Conservation (phyloP, 2,888 invertebrate genomes). For the Pegoplata infirma region DNA sequence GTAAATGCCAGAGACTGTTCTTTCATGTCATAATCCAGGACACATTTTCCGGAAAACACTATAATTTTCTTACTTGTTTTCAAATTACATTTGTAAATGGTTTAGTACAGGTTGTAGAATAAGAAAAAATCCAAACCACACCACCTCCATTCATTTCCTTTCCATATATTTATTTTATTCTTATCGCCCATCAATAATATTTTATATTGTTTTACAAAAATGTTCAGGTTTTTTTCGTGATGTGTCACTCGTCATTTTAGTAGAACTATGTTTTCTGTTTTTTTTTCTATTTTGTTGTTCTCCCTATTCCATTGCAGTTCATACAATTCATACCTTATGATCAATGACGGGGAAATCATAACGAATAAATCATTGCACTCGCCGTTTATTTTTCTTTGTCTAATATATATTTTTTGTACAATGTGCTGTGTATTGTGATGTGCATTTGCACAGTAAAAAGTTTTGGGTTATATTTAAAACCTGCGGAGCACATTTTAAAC, state of each 20-base stretch:
- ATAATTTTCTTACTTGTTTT: too few relatives aligned
- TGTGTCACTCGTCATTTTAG: neutral
- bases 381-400: neutral
- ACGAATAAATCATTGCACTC: neutral
- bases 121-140: too few relatives aligned
- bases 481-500: too few relatives aligned
- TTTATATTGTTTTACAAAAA: neutral
- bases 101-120: too few relatives aligned
- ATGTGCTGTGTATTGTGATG: neutral
- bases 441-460: too few relatives aligned
- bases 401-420: neutral
- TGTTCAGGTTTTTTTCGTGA: neutral
- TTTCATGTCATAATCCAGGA: too few relatives aligned
- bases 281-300: neutral
- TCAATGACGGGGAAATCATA: neutral
- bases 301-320: neutral
- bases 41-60: too few relatives aligned
- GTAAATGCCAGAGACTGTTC: too few relatives aligned
- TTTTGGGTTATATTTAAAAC: too few relatives aligned
- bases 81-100: too few relatives aligned
- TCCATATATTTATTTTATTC: neutral
- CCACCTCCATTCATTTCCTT: neutral
- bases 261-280: neutral
- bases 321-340: neutral
- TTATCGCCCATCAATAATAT: neutral